A percentile compares a stretch with the other conserved stretches of the same genome.
phyloP scores from a whole-genome alignment of 2,113 vertebrate species.

The Hypanus sabinus region DNA sequence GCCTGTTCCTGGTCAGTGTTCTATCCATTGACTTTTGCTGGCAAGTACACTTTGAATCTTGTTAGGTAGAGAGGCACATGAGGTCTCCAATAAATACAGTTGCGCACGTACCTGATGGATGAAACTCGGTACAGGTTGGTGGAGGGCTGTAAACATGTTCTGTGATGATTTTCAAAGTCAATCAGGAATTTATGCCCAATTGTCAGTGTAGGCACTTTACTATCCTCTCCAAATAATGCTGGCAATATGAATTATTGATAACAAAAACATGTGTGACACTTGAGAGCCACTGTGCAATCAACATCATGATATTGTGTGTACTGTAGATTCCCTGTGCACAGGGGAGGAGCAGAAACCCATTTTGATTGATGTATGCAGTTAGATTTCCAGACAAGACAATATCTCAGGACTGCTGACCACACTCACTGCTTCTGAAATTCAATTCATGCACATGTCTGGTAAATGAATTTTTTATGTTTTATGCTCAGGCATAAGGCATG shows the following conservation, averaged over 20 bases:
- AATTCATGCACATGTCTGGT: neutral
- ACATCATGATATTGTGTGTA: neutral
- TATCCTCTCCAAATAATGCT: neutral
- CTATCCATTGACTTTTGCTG: neutral
- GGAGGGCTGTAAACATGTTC: neutral
- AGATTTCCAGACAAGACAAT: neutral
- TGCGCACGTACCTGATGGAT: too few species aligned
- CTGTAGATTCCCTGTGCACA: neutral
- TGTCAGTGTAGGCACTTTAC: neutral
- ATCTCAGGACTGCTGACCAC: neutral
- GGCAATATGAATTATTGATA: neutral
- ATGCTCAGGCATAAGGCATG: neutral
- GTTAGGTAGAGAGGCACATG: neutral
- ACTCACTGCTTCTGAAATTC: constrained; percentile 3
- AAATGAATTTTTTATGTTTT: neutral
- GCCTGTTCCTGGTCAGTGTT: too few species aligned
- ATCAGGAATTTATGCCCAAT: neutral
- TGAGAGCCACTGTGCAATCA: neutral
- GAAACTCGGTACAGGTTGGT: neutral
- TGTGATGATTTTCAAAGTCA: neutral
- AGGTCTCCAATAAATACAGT: too few species aligned
- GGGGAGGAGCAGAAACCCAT: neutral
- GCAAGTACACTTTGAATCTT: neutral
- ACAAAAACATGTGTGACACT: neutral
- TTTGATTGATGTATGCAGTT: neutral